Conservation (phyloP, 2,113 vertebrate genomes). For the Lagopus leucura region DNA sequence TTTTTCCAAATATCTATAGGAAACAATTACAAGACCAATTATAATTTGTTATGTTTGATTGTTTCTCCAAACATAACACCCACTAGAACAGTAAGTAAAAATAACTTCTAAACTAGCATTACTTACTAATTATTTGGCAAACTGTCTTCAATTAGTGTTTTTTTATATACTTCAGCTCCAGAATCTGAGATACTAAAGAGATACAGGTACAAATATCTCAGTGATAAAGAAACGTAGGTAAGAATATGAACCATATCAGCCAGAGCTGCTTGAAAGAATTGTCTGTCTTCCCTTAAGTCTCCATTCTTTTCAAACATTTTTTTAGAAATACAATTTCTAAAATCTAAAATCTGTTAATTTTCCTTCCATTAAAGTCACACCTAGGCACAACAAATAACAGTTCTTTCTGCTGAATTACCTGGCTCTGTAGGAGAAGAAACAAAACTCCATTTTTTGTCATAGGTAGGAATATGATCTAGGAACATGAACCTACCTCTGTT, state of each 20-base stretch:
- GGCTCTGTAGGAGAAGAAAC: neutral
- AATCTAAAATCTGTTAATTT: neutral
- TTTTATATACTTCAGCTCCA: neutral
- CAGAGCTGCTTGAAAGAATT: neutral
- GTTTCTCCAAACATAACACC: neutral
- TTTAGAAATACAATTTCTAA: neutral
- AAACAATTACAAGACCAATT: neutral
- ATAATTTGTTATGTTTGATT: neutral
- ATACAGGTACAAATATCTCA: neutral
- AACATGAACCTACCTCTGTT: conserved; percentile 65
- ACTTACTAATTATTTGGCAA: neutral
- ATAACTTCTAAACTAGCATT: neutral
- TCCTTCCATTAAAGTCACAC: neutral
- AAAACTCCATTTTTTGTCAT: neutral
- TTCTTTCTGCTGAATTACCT: neutral
- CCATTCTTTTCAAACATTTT: neutral
- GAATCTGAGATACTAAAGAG: neutral
- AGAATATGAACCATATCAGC: neutral
- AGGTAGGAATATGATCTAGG: neutral
- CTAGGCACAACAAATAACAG: neutral
- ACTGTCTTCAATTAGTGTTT: neutral
- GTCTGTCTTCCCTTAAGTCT: neutral
- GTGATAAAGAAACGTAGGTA: neutral
- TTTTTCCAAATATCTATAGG: conserved; percentile 83
- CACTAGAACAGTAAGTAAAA: neutral